Conservation (phyloP, 2,888 invertebrate species). For the Spodoptera littoralis region DNA sequence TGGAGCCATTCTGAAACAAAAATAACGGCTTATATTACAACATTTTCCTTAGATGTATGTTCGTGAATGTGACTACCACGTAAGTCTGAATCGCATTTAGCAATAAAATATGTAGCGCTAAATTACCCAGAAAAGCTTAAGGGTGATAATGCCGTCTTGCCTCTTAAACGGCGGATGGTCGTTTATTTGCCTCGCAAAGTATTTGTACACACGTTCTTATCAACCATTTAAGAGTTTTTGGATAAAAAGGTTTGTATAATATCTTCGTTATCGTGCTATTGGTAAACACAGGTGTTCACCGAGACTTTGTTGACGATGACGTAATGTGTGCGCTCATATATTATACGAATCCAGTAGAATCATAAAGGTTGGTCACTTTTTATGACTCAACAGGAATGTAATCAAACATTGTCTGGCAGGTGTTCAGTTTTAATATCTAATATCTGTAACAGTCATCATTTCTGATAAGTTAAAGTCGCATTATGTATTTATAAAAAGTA, state of each 20-base stretch:
- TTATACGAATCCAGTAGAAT: conserved; percentile 7
- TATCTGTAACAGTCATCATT: not conserved
- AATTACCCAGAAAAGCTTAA: not conserved
- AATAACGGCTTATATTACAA: not conserved
- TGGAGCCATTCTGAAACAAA: conserved; percentile 72
- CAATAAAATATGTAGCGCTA: not conserved
- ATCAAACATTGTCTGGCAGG: conserved; percentile 1
- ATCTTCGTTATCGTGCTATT: conserved; percentile 31
- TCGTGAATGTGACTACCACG: not conserved
- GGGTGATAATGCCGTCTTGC: not conserved
- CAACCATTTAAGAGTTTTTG: conserved; percentile 10
- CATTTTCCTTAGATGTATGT: not conserved
- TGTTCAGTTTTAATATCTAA: not conserved
- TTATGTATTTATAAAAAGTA: not conserved
- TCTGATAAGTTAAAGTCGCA: not conserved
- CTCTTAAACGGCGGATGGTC: not conserved
- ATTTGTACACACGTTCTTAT: conserved; percentile 11
- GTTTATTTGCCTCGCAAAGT: conserved; percentile 3
- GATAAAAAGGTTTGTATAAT: conserved; percentile 20
- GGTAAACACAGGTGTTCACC: conserved; percentile 55
- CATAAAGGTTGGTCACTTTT: conserved; percentile 11
- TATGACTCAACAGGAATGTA: conserved; percentile 3
- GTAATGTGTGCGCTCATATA: not conserved
- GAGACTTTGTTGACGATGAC: conserved; percentile 11
- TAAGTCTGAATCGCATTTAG: not conserved